Conservation (phyloP, 2,888 invertebrate genomes). For the Scaptomyza reducta region DNA sequence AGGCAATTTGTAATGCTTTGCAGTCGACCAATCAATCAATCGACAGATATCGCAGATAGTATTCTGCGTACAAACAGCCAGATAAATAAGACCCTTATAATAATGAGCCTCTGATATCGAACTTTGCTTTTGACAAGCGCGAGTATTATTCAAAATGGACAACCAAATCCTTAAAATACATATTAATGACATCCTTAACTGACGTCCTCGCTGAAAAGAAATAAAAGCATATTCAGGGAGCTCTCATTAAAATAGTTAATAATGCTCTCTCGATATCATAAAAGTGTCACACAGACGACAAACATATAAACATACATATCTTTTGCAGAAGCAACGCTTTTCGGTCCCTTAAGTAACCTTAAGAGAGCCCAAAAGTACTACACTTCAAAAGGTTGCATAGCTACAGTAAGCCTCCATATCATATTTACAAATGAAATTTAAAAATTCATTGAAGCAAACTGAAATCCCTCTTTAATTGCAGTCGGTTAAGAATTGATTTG, state of each 20-base stretch:
- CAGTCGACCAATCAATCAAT: constrained; percentile 56
- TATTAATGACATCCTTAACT: not conserved
- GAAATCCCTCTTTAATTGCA: too few relatives aligned
- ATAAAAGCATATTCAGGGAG: not conserved
- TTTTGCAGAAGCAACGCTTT: too few relatives aligned
- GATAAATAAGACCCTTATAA: constrained; percentile 18
- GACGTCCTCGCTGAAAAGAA: not conserved
- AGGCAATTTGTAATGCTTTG: constrained; percentile 53
- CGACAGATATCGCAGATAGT: constrained; percentile 35
- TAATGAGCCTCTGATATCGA: constrained; percentile 13
- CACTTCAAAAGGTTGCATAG: too few relatives aligned
- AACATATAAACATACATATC: too few relatives aligned
- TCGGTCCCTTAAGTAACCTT: too few relatives aligned
- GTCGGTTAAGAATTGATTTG: too few relatives aligned
- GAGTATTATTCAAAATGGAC: constrained; percentile 17
- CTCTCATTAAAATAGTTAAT: not conserved
- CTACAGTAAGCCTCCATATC: too few relatives aligned
- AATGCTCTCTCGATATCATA: not conserved
- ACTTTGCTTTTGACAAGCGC: not conserved
- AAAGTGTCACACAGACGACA: not conserved
- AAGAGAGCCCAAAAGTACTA: too few relatives aligned
- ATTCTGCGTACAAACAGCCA: constrained; percentile 2
- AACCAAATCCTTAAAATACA: constrained; percentile 9
- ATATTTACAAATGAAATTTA: too few relatives aligned
- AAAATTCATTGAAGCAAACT: too few relatives aligned